Percentiles rank a stretch among this genome's conserved stretches.
phyloP scores from a whole-genome alignment of 2,113 vertebrate species.

The Mirza zaza region DNA sequence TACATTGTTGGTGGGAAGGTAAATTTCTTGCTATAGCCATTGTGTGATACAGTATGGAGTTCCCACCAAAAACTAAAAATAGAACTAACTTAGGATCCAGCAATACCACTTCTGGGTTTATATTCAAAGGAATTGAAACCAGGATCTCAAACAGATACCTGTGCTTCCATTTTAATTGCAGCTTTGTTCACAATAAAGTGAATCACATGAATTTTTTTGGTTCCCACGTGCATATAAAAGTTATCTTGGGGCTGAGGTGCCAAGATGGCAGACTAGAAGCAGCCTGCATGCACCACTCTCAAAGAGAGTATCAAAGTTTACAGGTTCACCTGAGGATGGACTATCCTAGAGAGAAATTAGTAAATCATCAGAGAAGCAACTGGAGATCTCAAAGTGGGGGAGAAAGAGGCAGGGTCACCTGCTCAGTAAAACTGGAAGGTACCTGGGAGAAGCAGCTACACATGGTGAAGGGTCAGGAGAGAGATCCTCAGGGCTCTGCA shows the following conservation, averaged over 20 bases:
- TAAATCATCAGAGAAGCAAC: no score
- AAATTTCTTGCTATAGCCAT: not conserved
- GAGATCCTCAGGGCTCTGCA: no score
- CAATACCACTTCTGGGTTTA: not conserved
- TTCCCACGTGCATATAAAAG: not conserved
- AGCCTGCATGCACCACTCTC: no score
- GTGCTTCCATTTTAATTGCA: not conserved
- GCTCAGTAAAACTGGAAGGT: no score
- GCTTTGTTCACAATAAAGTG: not conserved
- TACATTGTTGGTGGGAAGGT: not conserved
- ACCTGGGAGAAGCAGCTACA: no score
- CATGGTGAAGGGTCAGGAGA: no score
- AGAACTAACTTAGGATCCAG: not conserved
- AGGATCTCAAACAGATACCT: not conserved
- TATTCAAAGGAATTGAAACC: not conserved
- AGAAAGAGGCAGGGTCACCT: no score
- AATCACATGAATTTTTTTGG: not conserved
- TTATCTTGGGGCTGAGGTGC: not conserved
- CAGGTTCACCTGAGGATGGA: no score
- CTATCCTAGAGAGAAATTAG: no score
- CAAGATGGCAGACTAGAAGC: no score
- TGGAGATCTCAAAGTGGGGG: no score
- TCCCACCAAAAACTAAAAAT: not conserved
- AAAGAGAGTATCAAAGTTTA: no score
- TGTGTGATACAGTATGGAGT: not conserved